Percentiles rank a stretch among this genome's conserved stretches.
phyloP scores from a whole-genome alignment of 1,140 invertebrate genomes.

The Paralvinella palmiformis region DNA sequence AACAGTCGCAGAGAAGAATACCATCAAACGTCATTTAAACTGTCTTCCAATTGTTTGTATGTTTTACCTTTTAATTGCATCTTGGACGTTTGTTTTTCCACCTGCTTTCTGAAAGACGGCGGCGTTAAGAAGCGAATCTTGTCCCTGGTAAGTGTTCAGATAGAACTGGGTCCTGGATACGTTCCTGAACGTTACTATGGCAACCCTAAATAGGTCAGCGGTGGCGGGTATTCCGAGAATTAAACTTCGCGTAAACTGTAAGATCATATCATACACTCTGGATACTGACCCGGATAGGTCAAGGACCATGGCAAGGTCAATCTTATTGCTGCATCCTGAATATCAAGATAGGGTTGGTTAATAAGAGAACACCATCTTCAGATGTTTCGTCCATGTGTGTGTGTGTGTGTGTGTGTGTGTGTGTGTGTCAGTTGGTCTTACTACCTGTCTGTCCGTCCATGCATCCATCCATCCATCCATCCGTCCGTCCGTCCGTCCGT shows the following conservation, averaged over 20 bases:
- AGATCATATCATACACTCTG: neutral
- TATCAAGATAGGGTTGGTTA: neutral
- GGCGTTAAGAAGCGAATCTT: conserved; percentile 6
- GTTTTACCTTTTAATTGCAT: neutral
- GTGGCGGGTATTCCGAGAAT: neutral
- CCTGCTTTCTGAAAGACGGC: neutral
- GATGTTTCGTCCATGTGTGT: neutral
- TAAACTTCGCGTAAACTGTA: neutral
- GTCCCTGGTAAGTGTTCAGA: conserved; percentile 3
- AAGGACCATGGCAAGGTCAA: conserved; percentile 12
- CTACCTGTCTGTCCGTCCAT: neutral
- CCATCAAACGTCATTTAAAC: too few species aligned
- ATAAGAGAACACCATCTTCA: neutral
- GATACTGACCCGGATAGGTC: conserved; percentile 9
- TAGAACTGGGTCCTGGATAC: conserved; percentile 9
- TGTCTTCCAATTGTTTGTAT: too few species aligned
- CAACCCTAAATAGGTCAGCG: conserved; percentile 2
- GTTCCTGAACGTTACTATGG: conserved; percentile 5
- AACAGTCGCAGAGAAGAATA: too few species aligned
- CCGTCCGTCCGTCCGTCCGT: neutral
- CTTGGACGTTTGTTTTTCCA: conserved; percentile 1
- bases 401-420: neutral
- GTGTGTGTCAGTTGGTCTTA: neutral
- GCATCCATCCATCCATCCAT: neutral
- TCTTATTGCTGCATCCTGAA: conserved; percentile 6